These are phyloP conservation scores for Agrochola litura DNA, from an alignment of 2,888 invertebrate genomes.

Conservation along the genomic window DNA sequence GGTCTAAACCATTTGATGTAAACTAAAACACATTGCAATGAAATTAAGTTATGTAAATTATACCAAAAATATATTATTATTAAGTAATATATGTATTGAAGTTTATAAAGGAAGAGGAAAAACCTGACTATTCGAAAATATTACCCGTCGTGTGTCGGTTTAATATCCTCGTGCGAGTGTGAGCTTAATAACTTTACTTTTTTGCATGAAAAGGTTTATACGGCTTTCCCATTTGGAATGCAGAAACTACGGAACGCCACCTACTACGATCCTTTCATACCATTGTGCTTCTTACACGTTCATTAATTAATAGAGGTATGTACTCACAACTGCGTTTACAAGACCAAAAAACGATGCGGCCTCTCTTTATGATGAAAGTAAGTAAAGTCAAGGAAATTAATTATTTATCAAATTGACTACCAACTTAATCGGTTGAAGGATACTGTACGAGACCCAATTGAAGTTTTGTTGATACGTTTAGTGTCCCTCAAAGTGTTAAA, in stretches of 20 bases:
- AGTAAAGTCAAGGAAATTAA: neutral
- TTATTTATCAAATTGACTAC: neutral
- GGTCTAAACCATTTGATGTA: neutral
- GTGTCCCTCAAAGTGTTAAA: too few species aligned
- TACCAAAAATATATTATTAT: too few species aligned
- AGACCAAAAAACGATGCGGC: neutral
- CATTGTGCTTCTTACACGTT: conserved; percentile 12
- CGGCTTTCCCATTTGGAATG: neutral
- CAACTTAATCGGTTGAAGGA: neutral
- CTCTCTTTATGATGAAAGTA: neutral
- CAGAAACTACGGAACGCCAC: conserved; percentile 19
- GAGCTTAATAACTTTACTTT: neutral
- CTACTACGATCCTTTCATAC: conserved; percentile 16
- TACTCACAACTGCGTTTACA: neutral
- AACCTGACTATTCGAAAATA: neutral
- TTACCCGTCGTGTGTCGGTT: neutral
- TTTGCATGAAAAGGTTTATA: neutral
- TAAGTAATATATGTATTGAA: neutral
- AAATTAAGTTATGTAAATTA: neutral
- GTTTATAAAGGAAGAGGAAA: neutral
- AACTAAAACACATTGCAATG: neutral
- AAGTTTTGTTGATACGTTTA: neutral
- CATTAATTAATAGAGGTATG: neutral
- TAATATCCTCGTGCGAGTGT: neutral
- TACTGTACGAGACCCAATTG: neutral